Evolutionary conservation across 2,113 vertebrate species (phyloP).

Genomic region (rat (Rattus norvegicus)): GRCr8 NC_086039.1:21223501-21224000

Average conservation of each 20-base stretch:
- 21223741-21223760: constrained; percentile 17
- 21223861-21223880: constrained; percentile 41
- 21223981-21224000: constrained; percentile 41
- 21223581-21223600: constrained; percentile 47
- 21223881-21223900: background rate
- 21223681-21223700: constrained; percentile 9
- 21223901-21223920: constrained; percentile 42
- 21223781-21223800: constrained; percentile 21
- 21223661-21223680: constrained; percentile 48
- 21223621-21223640: constrained; percentile 44
- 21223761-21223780: constrained; percentile 52
- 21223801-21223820: background rate
- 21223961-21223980: background rate
- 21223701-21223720: constrained; percentile 32
- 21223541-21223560: constrained; percentile 41
- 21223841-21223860: constrained; percentile 18
- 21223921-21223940: background rate
- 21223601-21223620: constrained; percentile 42
- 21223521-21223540: constrained; percentile 25
- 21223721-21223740: background rate
- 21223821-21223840: constrained; percentile 54
- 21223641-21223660: constrained; percentile 55
- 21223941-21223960: background rate
- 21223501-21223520: constrained; percentile 51
- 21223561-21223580: constrained; percentile 6